Percentiles rank a stretch among this genome's conserved stretches.
phyloP scores from a whole-genome alignment of 2,797 vertebrate species.

The Taenioides sp. region DNA sequence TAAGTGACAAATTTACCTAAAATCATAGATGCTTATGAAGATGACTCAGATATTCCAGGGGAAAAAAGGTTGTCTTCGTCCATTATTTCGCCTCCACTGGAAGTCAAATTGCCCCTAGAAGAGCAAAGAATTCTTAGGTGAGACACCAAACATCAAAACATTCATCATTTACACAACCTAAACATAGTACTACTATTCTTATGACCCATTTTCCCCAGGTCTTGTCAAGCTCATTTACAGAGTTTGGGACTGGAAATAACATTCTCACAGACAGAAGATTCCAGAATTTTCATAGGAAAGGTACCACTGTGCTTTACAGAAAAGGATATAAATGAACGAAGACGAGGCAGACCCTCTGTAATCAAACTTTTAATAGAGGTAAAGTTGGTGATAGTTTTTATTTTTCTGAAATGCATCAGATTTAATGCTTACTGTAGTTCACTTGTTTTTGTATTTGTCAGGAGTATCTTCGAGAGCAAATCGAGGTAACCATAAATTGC shows the following conservation, averaged over 20 bases:
- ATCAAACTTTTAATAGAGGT: slow-evolving; percentile 88
- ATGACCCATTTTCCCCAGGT: slow-evolving; percentile 69
- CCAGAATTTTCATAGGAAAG: slow-evolving; percentile 81
- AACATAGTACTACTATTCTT: not conserved
- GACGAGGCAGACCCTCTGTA: slow-evolving; percentile 84
- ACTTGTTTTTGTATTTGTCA: slow-evolving; percentile 47
- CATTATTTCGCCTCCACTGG: slow-evolving; percentile 86
- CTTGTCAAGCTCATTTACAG: slow-evolving; percentile 80
- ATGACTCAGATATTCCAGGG: slow-evolving; percentile 75
- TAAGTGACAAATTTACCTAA: slow-evolving; percentile 4
- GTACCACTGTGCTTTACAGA: slow-evolving; percentile 92
- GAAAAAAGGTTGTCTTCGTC: slow-evolving; percentile 87
- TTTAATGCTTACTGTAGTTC: not conserved
- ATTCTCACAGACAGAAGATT: slow-evolving; percentile 75
- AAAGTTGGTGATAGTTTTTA: slow-evolving; percentile 28
- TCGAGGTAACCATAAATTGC: slow-evolving; percentile 80
- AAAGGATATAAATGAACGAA: slow-evolving; percentile 89
- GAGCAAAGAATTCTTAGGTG: slow-evolving; percentile 89
- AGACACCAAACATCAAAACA: slow-evolving; percentile 17
- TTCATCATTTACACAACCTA: not conserved
- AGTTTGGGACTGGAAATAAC: slow-evolving; percentile 85
- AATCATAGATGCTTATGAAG: slow-evolving; percentile 87
- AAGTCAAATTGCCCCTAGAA: slow-evolving; percentile 86
- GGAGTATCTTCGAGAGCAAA: slow-evolving; percentile 92
- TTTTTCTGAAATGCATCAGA: slow-evolving; percentile 10